These are phyloP conservation scores for Aphodius sticticus DNA, from an alignment of 2,888 invertebrate species.

Conservation along the genomic window DNA sequence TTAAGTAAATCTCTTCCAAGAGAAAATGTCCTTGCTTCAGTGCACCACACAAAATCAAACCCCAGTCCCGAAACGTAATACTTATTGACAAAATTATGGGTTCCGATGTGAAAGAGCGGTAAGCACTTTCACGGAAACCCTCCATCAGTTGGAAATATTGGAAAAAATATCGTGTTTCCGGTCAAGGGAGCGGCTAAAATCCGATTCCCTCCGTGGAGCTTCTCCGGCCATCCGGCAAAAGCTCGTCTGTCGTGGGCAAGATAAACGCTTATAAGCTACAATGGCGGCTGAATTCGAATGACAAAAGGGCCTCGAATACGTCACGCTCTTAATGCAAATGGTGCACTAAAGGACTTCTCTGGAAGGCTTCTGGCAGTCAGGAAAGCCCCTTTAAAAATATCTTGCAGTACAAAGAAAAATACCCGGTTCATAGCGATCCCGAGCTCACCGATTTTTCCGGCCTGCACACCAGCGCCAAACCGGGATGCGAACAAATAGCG, in stretches of 20 bases:
- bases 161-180: conserved; percentile 24
- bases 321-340: conserved; percentile 25
- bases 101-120: conserved; percentile 10
- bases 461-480: background rate
- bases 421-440: conserved; percentile 9
- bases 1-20: background rate
- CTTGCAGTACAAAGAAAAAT: conserved; percentile 17
- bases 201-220: conserved; percentile 12
- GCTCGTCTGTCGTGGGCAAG: conserved; percentile 4
- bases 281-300: conserved; percentile 17
- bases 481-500: background rate
- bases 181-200: conserved; percentile 22
- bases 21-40: background rate
- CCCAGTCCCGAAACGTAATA: conserved; percentile 19
- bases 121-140: conserved; percentile 13
- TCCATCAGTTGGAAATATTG: conserved; percentile 10
- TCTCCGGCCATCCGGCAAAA: background rate
- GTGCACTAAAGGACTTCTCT: conserved; percentile 6
- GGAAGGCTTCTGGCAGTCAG: background rate
- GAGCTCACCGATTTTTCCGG: conserved; percentile 11
- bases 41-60: background rate
- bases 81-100: conserved; percentile 23
- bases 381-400: conserved; percentile 20
- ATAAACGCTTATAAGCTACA: conserved; percentile 23
- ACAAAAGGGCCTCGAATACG: conserved; percentile 12